phyloP scores from a whole-genome alignment of 2,888 invertebrate genomes.

The Caenorhabditis afra region DNA sequence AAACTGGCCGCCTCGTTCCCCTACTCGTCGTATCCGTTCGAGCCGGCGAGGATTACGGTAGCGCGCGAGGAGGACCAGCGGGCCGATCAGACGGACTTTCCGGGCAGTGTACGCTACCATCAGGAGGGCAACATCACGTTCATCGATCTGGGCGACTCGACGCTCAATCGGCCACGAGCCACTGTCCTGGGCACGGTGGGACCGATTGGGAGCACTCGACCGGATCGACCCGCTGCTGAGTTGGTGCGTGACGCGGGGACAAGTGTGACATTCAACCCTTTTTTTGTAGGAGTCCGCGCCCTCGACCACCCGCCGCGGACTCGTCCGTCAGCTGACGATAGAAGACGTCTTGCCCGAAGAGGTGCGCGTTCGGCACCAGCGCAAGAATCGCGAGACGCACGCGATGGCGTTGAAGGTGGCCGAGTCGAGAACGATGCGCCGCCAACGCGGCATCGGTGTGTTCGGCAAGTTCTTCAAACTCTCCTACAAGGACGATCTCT shows the following conservation, averaged over 20 bases:
- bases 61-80: not conserved
- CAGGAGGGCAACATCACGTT: slow-evolving; percentile 36
- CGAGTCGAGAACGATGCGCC: not conserved
- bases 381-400: too few relatives aligned
- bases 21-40: slow-evolving; percentile 21
- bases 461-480: slow-evolving; percentile 34
- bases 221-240: slow-evolving; percentile 12
- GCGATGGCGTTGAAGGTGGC: too few relatives aligned
- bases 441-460: slow-evolving; percentile 49
- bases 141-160: slow-evolving; percentile 45
- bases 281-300: slow-evolving; percentile 12
- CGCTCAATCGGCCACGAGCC: slow-evolving; percentile 15
- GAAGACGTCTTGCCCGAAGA: slow-evolving; percentile 27
- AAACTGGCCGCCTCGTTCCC: not conserved
- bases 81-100: too few relatives aligned
- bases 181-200: slow-evolving; percentile 4
- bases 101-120: slow-evolving; percentile 15
- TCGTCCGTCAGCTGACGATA: slow-evolving; percentile 25
- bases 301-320: slow-evolving; percentile 12
- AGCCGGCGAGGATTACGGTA: slow-evolving; percentile 20
- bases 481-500: slow-evolving; percentile 22
- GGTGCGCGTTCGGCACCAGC: too few relatives aligned
- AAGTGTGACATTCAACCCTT: not conserved
- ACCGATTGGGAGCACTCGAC: slow-evolving; percentile 7
- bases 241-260: slow-evolving; percentile 8